phyloP scores from a whole-genome alignment of 2,113 vertebrate species.

The Mastomys coucha region DNA sequence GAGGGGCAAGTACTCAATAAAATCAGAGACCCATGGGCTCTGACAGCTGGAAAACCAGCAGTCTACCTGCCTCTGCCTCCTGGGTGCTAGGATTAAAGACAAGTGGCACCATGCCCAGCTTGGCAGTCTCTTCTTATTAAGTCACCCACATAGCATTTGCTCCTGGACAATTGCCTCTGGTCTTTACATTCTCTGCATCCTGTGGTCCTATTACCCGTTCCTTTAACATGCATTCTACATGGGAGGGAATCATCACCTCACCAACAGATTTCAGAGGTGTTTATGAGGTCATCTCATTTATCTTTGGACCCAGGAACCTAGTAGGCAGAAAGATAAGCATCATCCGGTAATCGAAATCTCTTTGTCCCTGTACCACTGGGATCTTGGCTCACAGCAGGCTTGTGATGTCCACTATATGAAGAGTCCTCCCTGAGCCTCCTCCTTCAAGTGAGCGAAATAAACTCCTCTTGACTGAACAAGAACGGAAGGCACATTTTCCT shows the following conservation, averaged over 20 bases:
- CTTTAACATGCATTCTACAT: background rate
- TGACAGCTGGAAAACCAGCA: background rate
- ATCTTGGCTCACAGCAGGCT: background rate
- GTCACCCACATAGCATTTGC: background rate
- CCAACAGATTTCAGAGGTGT: background rate
- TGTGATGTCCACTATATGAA: background rate
- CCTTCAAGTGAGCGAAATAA: background rate
- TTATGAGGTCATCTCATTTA: background rate
- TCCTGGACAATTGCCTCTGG: background rate
- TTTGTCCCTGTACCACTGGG: background rate
- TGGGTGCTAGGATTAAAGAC: background rate
- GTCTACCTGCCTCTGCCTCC: background rate
- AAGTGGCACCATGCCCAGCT: background rate
- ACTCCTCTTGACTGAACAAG: conserved; percentile 2
- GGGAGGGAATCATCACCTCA: background rate
- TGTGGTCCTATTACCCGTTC: background rate
- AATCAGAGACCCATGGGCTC: background rate
- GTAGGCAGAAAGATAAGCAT: background rate
- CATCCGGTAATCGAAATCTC: background rate
- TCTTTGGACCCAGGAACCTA: background rate
- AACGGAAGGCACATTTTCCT: background rate
- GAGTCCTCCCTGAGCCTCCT: background rate
- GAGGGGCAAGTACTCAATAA: background rate
- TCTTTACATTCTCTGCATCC: background rate
- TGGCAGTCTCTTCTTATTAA: background rate